Evolutionary conservation across 2,113 vertebrate genomes (phyloP).

Genomic region (Cichladusa arquata): DNA sequence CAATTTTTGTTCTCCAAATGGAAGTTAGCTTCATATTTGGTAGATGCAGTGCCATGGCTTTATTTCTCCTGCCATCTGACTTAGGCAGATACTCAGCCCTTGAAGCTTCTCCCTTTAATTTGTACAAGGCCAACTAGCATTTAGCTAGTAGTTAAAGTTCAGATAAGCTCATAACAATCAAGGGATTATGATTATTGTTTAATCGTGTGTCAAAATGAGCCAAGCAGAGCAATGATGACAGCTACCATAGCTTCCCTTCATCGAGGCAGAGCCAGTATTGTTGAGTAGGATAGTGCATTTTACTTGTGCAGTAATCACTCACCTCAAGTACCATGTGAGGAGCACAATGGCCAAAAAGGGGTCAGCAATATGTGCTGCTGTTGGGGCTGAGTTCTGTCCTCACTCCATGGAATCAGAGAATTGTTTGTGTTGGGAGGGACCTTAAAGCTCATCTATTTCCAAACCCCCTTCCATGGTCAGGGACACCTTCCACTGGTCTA

Average conservation of each 20-base stretch:
- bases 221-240: background rate
- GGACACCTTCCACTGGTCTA: background rate
- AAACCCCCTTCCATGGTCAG: background rate
- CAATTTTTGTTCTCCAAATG: background rate
- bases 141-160: background rate
- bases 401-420: background rate
- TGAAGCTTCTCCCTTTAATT: background rate
- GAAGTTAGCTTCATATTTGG: background rate
- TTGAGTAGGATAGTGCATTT: background rate
- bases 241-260: background rate
- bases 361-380: background rate
- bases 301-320: background rate
- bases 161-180: background rate
- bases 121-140: background rate
- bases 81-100: background rate
- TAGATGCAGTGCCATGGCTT: background rate
- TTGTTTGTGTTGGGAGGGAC: background rate
- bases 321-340: background rate
- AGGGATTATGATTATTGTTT: background rate
- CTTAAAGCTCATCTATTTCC: background rate
- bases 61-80: background rate
- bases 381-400: background rate
- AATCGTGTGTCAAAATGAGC: background rate
- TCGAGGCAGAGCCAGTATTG: background rate
- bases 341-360: background rate